Base-by-base conservation (phyloP, 2,797 vertebrate species). In the Prionace glauca region DNA sequence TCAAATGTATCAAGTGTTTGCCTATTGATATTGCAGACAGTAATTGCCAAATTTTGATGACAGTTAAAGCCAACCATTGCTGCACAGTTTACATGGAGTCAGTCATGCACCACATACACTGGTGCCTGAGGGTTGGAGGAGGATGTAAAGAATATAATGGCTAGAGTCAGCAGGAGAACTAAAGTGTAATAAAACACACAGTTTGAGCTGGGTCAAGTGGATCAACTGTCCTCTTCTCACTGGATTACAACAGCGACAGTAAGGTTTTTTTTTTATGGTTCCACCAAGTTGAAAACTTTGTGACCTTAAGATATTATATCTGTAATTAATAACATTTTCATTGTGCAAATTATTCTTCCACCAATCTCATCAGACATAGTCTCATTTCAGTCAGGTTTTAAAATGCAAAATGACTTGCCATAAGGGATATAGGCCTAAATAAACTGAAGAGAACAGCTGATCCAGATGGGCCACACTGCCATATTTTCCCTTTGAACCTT, bases 141-240 rank as follows among this genome's bases (percentile, higher is more conserved):
- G 36, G 93, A 50, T 72, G 11, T 26, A 74, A 32, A 77, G 41
- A 95, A 95, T 77, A 11, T 32, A 74, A 95, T 95, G 93, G 60
- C 18, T 71, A 32, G 50, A 95, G 29, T 56, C 93, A 95, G 71
- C 93, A 32, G 26, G 71, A 74, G 71, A 95, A 56, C 93, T 77
- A 36, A 74, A 95, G 93, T 77, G 41, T 77, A 95, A 95, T 95
- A 72, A 95, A 95, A n/a, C 24, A 74, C 71, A 95, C 93, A 95
- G 93, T 45, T 29, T 74, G 93, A 74, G 45, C 67, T 32, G 41
- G 69, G 45, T 45, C 56, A 41, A 32, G 71, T 77, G 45, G 69
- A 56, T 95, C 45, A 32, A 26, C 18, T n/a, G 67, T 72, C 93
- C 65, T 71, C 36, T 71, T n/a, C 88, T 65, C 29, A 14, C 20